phyloP scores from a whole-genome alignment of 2,888 invertebrate species.

The Parascotia fuliginaria region DNA sequence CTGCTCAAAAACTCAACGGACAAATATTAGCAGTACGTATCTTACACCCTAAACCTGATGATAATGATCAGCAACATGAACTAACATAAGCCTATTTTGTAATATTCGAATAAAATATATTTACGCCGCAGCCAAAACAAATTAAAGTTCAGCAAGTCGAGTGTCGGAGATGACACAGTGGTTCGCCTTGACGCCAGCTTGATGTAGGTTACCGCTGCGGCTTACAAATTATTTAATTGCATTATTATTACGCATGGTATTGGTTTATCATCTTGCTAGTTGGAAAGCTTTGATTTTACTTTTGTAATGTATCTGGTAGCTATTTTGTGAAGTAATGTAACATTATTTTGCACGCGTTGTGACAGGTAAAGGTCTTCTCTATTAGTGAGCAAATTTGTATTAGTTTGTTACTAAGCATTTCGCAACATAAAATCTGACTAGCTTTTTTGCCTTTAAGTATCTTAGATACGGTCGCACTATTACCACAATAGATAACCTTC shows the following conservation, averaged over 20 bases:
- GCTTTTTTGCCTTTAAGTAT: too few species aligned
- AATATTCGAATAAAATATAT: background rate
- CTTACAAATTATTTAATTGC: conserved; percentile 40
- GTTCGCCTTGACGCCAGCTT: conserved; percentile 40
- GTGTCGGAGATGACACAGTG: conserved; percentile 57
- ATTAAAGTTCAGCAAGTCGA: conserved; percentile 38
- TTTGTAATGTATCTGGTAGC: background rate
- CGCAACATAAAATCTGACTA: too few species aligned
- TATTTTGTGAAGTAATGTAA: background rate
- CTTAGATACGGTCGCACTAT: too few species aligned
- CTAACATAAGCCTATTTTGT: background rate
- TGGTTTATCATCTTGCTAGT: conserved; percentile 19
- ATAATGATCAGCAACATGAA: too few species aligned
- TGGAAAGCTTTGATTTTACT: conserved; percentile 15
- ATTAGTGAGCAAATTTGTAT: too few species aligned
- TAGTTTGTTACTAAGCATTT: too few species aligned
- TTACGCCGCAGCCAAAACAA: background rate
- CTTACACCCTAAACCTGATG: too few species aligned
- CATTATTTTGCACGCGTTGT: too few species aligned
- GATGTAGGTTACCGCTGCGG: conserved; percentile 43
- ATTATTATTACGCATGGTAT: conserved; percentile 39
- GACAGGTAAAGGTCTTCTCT: too few species aligned
- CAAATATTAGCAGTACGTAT: too few species aligned
- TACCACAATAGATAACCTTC: too few species aligned
- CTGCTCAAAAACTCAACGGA: too few species aligned